These are phyloP conservation scores for Leptinotarsa texana DNA, from an alignment of 1,140 invertebrate species.

Conservation along the genomic window DNA sequence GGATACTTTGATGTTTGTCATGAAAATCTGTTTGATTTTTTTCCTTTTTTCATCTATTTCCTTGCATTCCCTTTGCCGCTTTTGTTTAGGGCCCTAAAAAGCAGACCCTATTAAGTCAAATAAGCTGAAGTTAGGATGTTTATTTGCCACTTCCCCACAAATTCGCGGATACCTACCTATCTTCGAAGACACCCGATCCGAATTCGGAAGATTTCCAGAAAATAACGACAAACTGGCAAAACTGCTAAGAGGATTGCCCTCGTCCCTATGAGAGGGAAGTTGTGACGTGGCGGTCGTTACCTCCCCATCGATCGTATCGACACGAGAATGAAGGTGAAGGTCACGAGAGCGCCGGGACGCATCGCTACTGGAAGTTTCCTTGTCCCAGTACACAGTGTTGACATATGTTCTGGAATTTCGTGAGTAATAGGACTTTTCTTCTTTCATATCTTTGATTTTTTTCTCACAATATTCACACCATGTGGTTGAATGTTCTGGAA, in stretches of 20 bases:
- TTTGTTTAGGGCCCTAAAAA: too few species aligned
- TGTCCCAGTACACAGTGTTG: background rate
- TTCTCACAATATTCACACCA: too few species aligned
- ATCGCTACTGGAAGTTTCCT: background rate
- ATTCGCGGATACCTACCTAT: too few species aligned
- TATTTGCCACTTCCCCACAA: background rate
- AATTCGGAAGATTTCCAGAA: too few species aligned
- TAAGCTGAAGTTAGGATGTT: too few species aligned
- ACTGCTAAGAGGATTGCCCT: background rate
- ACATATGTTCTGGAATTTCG: background rate
- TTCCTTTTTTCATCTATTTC: too few species aligned
- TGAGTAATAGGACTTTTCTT: background rate
- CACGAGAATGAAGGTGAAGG: constrained; percentile 21
- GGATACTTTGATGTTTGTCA: too few species aligned
- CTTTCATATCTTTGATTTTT: background rate
- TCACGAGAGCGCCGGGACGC: constrained; percentile 11
- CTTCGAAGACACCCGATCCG: too few species aligned
- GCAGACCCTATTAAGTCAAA: too few species aligned
- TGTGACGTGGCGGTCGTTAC: constrained; percentile 23
- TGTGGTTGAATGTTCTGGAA: too few species aligned
- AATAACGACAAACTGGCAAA: background rate
- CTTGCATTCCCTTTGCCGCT: too few species aligned
- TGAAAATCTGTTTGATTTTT: too few species aligned
- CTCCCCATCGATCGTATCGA: constrained; percentile 1
- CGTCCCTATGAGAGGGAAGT: background rate